Percentiles rank a stretch among this genome's conserved stretches.
Conservation (phyloP, 2,113 vertebrate genomes). For the Brienomyrus longianalis region DNA sequence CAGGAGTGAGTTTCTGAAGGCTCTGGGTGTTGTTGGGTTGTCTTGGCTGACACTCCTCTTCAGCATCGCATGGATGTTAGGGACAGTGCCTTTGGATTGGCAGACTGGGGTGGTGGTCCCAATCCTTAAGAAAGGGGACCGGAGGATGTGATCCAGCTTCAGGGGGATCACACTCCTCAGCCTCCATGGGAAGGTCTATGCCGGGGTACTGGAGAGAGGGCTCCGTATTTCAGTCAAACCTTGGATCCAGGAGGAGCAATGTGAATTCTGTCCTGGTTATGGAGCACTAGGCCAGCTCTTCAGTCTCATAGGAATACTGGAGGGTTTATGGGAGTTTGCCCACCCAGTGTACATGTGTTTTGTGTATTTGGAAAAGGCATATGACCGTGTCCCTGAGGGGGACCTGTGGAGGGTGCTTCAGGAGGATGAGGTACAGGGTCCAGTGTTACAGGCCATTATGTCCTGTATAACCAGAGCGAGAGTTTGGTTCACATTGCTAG, state of each 20-base stretch:
- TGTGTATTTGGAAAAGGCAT: too few relatives aligned
- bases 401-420: too few relatives aligned
- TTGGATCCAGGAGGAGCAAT: not conserved
- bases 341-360: too few relatives aligned
- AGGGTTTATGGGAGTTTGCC: not conserved
- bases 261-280: not conserved
- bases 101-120: not conserved
- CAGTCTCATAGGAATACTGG: not conserved
- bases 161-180: not conserved
- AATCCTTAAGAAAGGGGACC: not conserved
- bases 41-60: not conserved
- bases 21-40: not conserved
- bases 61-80: not conserved
- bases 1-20: not conserved
- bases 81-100: not conserved
- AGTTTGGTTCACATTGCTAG: too few relatives aligned
- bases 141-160: not conserved
- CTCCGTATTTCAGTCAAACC: not conserved
- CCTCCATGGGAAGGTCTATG: not conserved
- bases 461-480: too few relatives aligned
- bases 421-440: too few relatives aligned
- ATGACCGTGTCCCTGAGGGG: too few relatives aligned
- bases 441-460: too few relatives aligned
- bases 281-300: not conserved
- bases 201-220: not conserved